Percentiles rank a stretch among this genome's conserved stretches.
Evolutionary conservation across 2,113 vertebrate species (phyloP).

Genomic region (Upupa epops): DNA sequence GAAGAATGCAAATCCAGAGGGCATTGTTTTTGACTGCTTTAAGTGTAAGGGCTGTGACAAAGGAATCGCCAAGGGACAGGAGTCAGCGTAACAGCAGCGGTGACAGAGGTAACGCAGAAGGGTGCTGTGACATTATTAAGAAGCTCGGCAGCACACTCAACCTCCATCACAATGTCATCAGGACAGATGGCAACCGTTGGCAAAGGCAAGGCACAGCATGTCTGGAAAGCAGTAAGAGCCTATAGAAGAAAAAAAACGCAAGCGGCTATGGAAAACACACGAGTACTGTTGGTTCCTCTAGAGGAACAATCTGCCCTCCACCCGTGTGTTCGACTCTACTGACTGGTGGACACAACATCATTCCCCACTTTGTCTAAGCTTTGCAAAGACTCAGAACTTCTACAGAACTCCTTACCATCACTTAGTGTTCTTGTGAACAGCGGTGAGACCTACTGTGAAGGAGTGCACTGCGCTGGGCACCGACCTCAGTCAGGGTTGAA

Average conservation of each 20-base stretch:
- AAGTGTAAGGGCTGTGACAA: not conserved
- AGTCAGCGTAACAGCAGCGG: constrained; percentile 30
- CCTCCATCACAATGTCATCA: constrained; percentile 69
- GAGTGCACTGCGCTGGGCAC: not conserved
- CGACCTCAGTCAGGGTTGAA: not conserved
- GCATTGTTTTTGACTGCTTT: not conserved
- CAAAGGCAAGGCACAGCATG: constrained; percentile 64
- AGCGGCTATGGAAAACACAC: constrained; percentile 50
- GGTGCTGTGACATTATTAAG: constrained; percentile 66
- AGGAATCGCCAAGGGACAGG: constrained; percentile 29
- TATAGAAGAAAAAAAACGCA: constrained; percentile 60
- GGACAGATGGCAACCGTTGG: constrained; percentile 71
- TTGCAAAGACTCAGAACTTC: not conserved
- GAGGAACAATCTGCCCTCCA: not conserved
- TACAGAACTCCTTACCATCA: not conserved
- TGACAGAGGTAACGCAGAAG: constrained; percentile 58
- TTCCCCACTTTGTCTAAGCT: not conserved
- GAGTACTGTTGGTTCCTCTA: constrained; percentile 14
- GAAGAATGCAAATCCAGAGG: constrained; percentile 14
- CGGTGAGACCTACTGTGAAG: not conserved
- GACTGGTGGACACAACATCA: not conserved
- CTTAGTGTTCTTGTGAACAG: not conserved
- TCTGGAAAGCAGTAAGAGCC: constrained; percentile 55
- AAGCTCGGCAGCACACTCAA: constrained; percentile 58
- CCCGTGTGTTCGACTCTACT: not conserved